Base-by-base conservation (phyloP, 2,888 invertebrate genomes). In the Eupithecia vulgata region DNA sequence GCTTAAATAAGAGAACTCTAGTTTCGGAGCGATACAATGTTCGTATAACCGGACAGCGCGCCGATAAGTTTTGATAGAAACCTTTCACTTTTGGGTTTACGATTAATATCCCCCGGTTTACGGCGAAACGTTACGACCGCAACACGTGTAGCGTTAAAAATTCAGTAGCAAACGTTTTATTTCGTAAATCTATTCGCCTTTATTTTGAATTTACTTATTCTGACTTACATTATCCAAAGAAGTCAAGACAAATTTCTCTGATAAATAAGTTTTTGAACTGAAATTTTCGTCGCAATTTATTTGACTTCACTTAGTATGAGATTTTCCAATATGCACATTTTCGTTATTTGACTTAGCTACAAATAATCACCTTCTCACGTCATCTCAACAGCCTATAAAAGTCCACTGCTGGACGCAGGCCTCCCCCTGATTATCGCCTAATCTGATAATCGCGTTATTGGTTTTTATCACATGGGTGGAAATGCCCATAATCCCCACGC, bases 21-120 rank as follows among this genome's bases (percentile, higher is more conserved):
- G 21, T 25, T 57, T 57, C 25, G 57, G 1, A 25, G 57, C 57
- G 21, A 25, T 2, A 25, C 13, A 12, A 57, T 25, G 25, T 25
- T 57, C 57, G 57, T 78, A 79, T 78, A 81, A 81, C 79, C 79
- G 85, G 85, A 79, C 84, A 83, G 74, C 78, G 75, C 77, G 74
- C 70, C 77, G 82, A 85, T 83, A 84, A 82, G 83, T 83, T 77
- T 77, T 79, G 78, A 86, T 83, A 82, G 81, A 83, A 83, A 79
- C 80, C 76, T 77, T 73, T 75, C 79, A 73, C 61, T 72, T 81
- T 72, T 74, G 66, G 72, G 80, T 84, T 85, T 85, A 86, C 76
- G 82, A 82, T 69, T 78, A 71, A 80, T 76, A 80, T 78, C 77
- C 78, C 72, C 64, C 67, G 70, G 73, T 79, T 80, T 80, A 80